Percentiles rank a stretch among this genome's conserved stretches.
Evolutionary conservation across 2,888 invertebrate species (phyloP).

Genomic region (Liposcelis brunnea): DNA sequence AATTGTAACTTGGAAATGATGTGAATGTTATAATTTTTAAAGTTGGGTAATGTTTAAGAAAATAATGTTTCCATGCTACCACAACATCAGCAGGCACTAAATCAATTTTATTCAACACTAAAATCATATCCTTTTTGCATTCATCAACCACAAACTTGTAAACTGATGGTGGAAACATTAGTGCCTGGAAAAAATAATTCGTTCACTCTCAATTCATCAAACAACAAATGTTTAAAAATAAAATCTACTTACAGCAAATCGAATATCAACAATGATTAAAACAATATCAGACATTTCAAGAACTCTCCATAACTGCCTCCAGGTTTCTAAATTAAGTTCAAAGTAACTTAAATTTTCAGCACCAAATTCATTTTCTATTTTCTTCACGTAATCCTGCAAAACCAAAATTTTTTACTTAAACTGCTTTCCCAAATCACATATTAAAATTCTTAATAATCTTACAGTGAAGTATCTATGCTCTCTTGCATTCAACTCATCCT

Average conservation of each 20-base stretch:
- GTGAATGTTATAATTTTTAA: constrained; percentile 68
- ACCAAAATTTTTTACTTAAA: constrained; percentile 10
- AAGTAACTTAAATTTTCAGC: constrained; percentile 62
- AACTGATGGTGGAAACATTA: constrained; percentile 80
- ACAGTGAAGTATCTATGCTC: constrained; percentile 74
- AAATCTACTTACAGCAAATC: constrained; percentile 49
- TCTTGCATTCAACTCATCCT: constrained; percentile 51
- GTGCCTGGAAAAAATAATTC: constrained; percentile 31
- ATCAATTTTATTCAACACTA: constrained; percentile 87
- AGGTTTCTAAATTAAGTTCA: constrained; percentile 88
- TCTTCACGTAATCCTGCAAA: constrained; percentile 54
- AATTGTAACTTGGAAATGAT: constrained; percentile 58
- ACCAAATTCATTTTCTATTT: constrained; percentile 41
- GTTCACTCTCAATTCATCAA: constrained; percentile 1
- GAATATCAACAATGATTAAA: constrained; percentile 72
- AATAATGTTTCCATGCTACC: constrained; percentile 74
- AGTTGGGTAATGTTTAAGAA: constrained; percentile 48
- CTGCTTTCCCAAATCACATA: no score
- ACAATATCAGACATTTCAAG: constrained; percentile 85
- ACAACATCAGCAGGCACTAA: constrained; percentile 64
- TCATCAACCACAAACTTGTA: constrained; percentile 59
- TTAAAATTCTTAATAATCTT: constrained; percentile 17
- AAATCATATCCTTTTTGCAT: constrained; percentile 65
- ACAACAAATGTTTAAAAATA: background rate
- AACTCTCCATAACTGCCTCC: constrained; percentile 92